These are phyloP conservation scores for Zaprionus ghesquierei DNA, from an alignment of 1,140 invertebrate species.

Conservation along the genomic window DNA sequence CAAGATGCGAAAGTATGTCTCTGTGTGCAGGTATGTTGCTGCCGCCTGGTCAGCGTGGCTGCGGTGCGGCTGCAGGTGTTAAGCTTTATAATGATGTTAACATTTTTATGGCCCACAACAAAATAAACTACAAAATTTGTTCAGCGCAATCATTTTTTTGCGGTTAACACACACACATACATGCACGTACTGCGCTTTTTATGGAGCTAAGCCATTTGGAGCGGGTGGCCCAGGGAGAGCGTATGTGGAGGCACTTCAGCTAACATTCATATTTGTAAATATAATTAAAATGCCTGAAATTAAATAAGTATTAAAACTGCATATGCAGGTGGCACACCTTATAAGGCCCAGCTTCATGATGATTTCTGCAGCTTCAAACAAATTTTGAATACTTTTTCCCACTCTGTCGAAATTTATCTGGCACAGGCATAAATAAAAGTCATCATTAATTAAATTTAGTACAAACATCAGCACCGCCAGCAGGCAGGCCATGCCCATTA, in stretches of 20 bases:
- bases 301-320: conserved; percentile 25
- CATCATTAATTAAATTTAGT: conserved; percentile 80
- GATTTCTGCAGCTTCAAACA: neutral
- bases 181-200: conserved; percentile 19
- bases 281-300: conserved; percentile 65
- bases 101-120: conserved; percentile 75
- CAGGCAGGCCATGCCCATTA: conserved; percentile 62
- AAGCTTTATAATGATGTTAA: conserved; percentile 79
- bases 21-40: conserved; percentile 1
- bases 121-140: conserved; percentile 76
- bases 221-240: neutral
- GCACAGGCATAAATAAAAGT: conserved; percentile 78
- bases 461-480: conserved; percentile 70
- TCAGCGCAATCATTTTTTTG: conserved; percentile 70
- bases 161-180: conserved; percentile 21
- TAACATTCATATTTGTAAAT: conserved; percentile 47
- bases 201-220: conserved; percentile 54
- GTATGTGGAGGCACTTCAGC: neutral
- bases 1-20: conserved; percentile 68
- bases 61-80: conserved; percentile 68
- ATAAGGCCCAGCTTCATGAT: neutral
- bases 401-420: conserved; percentile 1
- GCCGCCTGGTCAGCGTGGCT: conserved; percentile 14
- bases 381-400: neutral
- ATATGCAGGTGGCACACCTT: neutral